Percentiles rank a stretch among this genome's conserved stretches.
Evolutionary conservation across 2,888 invertebrate species (phyloP).

Genomic region (Oasisia sp.): DNA sequence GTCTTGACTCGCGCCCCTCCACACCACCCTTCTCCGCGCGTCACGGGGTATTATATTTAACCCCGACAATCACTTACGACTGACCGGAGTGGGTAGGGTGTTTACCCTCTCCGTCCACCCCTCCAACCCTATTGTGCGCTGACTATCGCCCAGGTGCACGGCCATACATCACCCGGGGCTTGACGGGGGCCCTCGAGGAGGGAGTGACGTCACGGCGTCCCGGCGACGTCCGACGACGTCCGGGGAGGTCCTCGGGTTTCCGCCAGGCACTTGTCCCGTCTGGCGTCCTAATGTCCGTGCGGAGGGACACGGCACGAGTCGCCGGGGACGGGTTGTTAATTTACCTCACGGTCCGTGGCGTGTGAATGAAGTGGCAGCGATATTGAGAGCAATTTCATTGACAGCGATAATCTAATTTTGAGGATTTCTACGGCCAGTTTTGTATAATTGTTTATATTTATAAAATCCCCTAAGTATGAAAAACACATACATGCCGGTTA

Average conservation of each 20-base stretch:
- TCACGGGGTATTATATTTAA: neutral
- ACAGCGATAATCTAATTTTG: too few species aligned
- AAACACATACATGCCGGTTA: too few species aligned
- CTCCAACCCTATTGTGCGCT: neutral
- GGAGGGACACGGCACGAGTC: neutral
- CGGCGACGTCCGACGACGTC: neutral
- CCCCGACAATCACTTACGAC: neutral
- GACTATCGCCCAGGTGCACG: neutral
- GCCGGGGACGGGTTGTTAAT: neutral
- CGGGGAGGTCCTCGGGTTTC: conserved; percentile 7
- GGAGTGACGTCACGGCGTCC: neutral
- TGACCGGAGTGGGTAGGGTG: neutral
- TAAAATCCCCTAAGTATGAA: too few species aligned
- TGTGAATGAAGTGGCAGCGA: neutral
- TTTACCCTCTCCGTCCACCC: neutral
- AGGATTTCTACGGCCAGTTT: too few species aligned
- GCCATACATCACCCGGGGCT: too few species aligned
- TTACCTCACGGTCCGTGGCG: neutral
- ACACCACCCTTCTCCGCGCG: neutral
- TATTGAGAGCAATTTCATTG: too few species aligned
- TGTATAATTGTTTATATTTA: too few species aligned
- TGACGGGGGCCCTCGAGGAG: neutral
- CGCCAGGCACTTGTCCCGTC: conserved; percentile 6
- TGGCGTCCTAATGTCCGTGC: neutral
- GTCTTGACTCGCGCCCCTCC: neutral